Evolutionary conservation across 2,888 invertebrate species (phyloP), one percentile per base, ranked within the genome.

Genomic region (Philhelius pedissequus): DNA sequence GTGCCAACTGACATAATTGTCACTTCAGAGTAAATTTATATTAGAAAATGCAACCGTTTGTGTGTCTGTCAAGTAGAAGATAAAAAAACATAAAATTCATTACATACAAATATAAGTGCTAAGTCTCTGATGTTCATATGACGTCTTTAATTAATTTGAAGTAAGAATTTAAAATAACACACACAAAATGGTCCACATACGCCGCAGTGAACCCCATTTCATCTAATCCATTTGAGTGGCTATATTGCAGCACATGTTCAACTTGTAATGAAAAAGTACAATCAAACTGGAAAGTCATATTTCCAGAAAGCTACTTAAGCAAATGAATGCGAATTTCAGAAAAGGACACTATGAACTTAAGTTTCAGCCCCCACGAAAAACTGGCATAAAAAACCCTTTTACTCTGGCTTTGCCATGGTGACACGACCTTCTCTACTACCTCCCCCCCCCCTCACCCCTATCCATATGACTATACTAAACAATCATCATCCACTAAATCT

Each of bases 401-500:
- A 30, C 22, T 77, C 62, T 18, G n/a, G 25, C 15, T 4, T 45
- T 32, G 8, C 13, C 32, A 1, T 27, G 27, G 27, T 5, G 15
- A 15, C 20, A 56, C 8, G n/a, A 13, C 4, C 13, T 20, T 45
- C 38, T 13, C 38, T 43, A 5, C 58, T 6, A 7, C 13, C 22
- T 11, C n/a, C 50, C 4, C 18, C n/a, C 5, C 20, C 4, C 1
- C 54, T 30, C 54, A 32, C 62, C n/a, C n/a, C n/a, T n/a, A n/a
- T n/a, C n/a, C n/a, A n/a, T n/a, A n/a, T n/a, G n/a, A n/a, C n/a
- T n/a, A n/a, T 66, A 32, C 64, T 71, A 84, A 78, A 79, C 83
- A 78, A 60, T 84, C 79, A 75, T 75, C 70, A 71, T 79, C 35
- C 70, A 66, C 79, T 79, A 79, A 84, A 79, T 84, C 79, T 79